Base-by-base conservation (phyloP, 2,113 vertebrate species). In the Chascanopsetta lugubris region DNA sequence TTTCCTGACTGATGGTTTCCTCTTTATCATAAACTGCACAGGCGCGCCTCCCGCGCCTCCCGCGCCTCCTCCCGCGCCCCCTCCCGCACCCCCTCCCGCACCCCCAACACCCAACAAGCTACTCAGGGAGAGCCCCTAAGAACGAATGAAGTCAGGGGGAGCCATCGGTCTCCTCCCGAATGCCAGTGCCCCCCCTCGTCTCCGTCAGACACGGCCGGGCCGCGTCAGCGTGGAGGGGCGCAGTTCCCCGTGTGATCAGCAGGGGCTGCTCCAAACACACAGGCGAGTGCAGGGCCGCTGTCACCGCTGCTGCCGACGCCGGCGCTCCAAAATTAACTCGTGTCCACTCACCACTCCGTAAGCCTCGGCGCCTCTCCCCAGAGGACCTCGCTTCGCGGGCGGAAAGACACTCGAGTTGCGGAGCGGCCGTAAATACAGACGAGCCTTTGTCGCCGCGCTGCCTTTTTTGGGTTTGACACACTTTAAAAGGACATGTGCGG, bases 211-310 rank as follows among this genome's bases (percentile, higher is more conserved):
- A 20, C 59, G 22, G 2, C 6, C 11, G 36, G 36, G 36, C 11
- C 11, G 40, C n/a, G 45, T 8, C 50, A 5, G 12, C 8, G 8
- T 27, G 2, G 18, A 15, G 13, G 1, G 12, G 1, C 77, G 84
- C 67, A 84, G 46, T 78, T 79, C 75, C 65, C 5, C 27, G 15
- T 25, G n/a, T 26, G 51, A 18, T 38, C 90, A 89, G 80, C 84
- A 88, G 90, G 85, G 62, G 80, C 12, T 68, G 84, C 80, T 85
- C 27, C 71, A 70, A 87, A 85, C 77, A 83, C 80, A 56, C 79
- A 73, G 43, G 46, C 65, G n/a, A 8, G 20, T 15, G 17, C 0
- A 8, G 22, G 36, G 20, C 24, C 27, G 1, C 55, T 57, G 25
- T 59, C 22, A 1, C 70, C 21, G n/a, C 20, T 34, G 61, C 49